phyloP scores from a whole-genome alignment of 2,113 vertebrate species.

The Spilogale gracilis region DNA sequence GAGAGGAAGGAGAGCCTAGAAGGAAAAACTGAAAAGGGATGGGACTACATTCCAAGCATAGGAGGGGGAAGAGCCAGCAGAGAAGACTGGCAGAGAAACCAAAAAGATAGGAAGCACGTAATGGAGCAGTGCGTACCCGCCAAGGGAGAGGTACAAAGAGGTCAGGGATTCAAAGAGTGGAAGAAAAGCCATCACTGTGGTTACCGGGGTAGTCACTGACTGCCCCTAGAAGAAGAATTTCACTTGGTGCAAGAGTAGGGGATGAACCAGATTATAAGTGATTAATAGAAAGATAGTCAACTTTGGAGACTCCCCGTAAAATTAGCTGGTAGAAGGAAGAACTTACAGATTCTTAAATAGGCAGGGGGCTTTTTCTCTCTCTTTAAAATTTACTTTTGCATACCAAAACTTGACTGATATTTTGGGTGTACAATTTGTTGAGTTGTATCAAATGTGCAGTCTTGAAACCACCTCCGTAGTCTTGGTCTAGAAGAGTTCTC shows the following conservation, averaged over 20 bases:
- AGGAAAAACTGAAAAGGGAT: background rate
- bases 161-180: background rate
- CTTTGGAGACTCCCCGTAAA: background rate
- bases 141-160: background rate
- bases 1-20: background rate
- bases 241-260: background rate
- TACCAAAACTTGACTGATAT: background rate
- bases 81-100: background rate
- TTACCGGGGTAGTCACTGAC: background rate
- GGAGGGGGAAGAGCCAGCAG: background rate
- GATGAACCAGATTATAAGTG: background rate
- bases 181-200: background rate
- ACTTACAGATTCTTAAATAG: background rate
- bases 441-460: background rate
- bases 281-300: background rate
- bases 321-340: background rate
- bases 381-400: background rate
- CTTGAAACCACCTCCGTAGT: background rate
- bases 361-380: background rate
- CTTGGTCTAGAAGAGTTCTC: background rate
- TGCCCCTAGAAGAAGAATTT: background rate
- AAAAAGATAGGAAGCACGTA: background rate
- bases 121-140: background rate
- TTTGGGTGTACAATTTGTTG: background rate
- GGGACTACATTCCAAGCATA: background rate